Evolutionary conservation across 2,797 vertebrate genomes (phyloP).

Genomic region (Eupleurogrammus muticus): DNA sequence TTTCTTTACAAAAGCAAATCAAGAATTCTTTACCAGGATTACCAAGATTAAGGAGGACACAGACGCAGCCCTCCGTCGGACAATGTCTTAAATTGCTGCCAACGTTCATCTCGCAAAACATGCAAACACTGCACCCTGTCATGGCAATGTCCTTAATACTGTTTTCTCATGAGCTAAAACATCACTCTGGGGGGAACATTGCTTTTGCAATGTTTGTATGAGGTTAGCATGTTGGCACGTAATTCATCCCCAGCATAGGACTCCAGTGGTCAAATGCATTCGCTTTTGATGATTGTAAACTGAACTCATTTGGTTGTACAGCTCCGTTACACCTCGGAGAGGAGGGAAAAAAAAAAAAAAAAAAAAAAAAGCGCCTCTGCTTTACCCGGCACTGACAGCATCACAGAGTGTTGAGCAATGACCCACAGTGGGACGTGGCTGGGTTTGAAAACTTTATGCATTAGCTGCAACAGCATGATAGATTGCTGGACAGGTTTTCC

Average conservation of each 20-base stretch:
- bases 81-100: slow-evolving; percentile 75
- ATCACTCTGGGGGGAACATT: slow-evolving; percentile 5
- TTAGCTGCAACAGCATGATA: slow-evolving; percentile 59
- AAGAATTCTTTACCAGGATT: slow-evolving; percentile 84
- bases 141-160: slow-evolving; percentile 30
- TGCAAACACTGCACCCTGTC: slow-evolving; percentile 27
- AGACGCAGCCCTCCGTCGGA: slow-evolving; percentile 74
- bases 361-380: slow-evolving; percentile 36
- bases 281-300: slow-evolving; percentile 15
- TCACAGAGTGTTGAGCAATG: slow-evolving; percentile 57
- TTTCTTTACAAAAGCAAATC: slow-evolving; percentile 85
- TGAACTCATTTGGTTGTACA: slow-evolving; percentile 29
- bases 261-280: slow-evolving; percentile 13
- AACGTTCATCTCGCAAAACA: slow-evolving; percentile 67
- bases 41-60: slow-evolving; percentile 82
- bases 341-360: no score
- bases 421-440: slow-evolving; percentile 54
- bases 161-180: slow-evolving; percentile 28
- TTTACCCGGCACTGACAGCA: slow-evolving; percentile 45
- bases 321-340: slow-evolving; percentile 28
- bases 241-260: neutral
- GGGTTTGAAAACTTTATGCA: slow-evolving; percentile 55
- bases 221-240: neutral
- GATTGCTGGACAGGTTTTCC: slow-evolving; percentile 61
- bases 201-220: neutral